Evolutionary conservation across 2,113 vertebrate species (phyloP).

Genomic region (Callithrix jacchus): DNA sequence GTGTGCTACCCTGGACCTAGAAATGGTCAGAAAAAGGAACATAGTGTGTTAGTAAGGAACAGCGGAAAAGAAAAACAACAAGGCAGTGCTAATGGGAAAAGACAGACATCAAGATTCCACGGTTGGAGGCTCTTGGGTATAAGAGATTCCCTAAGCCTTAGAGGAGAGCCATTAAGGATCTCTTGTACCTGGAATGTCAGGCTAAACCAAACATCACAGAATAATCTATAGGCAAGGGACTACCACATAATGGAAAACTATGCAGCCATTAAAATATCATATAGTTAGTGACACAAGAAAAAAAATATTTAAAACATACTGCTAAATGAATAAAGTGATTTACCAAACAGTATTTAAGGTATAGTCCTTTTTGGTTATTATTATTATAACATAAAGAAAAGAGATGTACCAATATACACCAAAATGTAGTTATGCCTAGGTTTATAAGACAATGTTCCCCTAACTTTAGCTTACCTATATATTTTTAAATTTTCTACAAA

Average conservation of each 20-base stretch:
- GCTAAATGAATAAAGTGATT: not conserved
- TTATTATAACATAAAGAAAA: not conserved
- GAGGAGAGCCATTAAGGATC: not conserved
- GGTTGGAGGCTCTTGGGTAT: not conserved
- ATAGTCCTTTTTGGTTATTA: not conserved
- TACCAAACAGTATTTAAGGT: not conserved
- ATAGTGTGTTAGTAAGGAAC: not conserved
- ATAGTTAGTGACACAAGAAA: not conserved
- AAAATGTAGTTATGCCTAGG: not conserved
- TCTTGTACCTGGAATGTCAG: not conserved
- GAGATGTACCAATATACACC: not conserved
- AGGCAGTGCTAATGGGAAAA: not conserved
- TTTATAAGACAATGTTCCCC: not conserved
- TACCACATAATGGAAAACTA: not conserved
- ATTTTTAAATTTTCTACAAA: not conserved
- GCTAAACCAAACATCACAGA: not conserved
- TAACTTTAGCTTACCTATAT: not conserved
- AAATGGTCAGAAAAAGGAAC: not conserved
- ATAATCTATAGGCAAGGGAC: not conserved
- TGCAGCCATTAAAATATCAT: not conserved
- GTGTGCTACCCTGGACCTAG: not conserved
- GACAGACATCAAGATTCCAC: not conserved
- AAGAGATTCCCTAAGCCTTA: not conserved
- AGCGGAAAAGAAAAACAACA: not conserved
- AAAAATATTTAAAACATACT: not conserved